Base-by-base conservation (phyloP, 2,888 invertebrate genomes). In the Nemotelus pantherinus region DNA sequence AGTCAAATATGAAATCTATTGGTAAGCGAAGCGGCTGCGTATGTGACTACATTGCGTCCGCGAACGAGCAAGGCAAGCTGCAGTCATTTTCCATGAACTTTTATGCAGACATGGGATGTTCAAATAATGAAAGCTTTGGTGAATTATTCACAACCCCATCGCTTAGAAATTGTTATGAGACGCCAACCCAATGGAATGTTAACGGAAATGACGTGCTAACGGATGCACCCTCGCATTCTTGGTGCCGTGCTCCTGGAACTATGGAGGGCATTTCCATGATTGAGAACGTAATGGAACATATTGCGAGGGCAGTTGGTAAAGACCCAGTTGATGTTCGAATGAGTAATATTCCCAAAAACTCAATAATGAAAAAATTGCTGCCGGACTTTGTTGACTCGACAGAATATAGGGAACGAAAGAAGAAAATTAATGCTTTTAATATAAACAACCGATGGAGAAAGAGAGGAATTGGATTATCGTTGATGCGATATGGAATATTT, bases 381-480 rank as follows among this genome's bases (percentile, higher is more conserved):
- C 83, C 87, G 1, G 88, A 89, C 45, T 80, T 90, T 57, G 85
- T 87, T 77, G 84, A 84, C 77, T 87, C 87, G 79, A 86, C 79
- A 39, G 89, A 92, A 77, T 91, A 90, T 81, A 86, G 88, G 0
- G 84, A 85, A 41, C 86, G 92, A 10, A 89, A 87, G 82, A 85
- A 85, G 80, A 88, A 87, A 76, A 87, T 92, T 2, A 86, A 88
- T 43, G 83, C 86, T 41, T 93, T 90, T 82, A 93, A 93, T 82
- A 86, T 86, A 81, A 88, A 88, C 65, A 94, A 94, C 86, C 86
- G 92, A 39, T 95, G 94, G 94, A 93, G 91, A 83, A 95, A 95
- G 85, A 89, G 89, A 70, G 94, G 92, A 0, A 86, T 93, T 2
- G 85, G 90, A 57, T 83, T 93, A 7, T 88, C 91, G 3, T 90